Evolutionary conservation across 2,797 vertebrate genomes (phyloP).

Genomic region (Sebastes itinus): DNA sequence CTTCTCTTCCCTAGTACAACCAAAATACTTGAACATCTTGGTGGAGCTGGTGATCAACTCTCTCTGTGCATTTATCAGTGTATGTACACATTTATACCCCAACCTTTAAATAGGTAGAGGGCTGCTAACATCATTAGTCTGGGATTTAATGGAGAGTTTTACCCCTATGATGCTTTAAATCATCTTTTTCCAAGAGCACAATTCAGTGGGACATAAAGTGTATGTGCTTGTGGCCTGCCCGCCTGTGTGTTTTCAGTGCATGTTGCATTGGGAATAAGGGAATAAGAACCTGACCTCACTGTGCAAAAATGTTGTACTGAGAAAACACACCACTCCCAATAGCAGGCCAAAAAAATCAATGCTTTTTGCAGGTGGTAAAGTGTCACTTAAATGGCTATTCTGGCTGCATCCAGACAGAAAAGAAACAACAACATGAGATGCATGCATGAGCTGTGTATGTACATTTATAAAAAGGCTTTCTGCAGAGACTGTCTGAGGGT

Average conservation of each 20-base stretch:
- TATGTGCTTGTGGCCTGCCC: slow-evolving; percentile 15
- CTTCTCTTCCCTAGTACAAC: background rate
- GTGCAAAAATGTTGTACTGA: slow-evolving; percentile 70
- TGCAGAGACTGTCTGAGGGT: slow-evolving; percentile 35
- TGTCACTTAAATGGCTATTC: slow-evolving; percentile 9
- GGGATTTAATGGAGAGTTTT: slow-evolving; percentile 18
- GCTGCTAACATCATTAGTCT: slow-evolving; percentile 23
- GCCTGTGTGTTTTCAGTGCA: slow-evolving; percentile 47
- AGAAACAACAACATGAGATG: background rate
- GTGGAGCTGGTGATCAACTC: background rate
- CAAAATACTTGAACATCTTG: slow-evolving; percentile 17
- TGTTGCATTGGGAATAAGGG: slow-evolving; percentile 71
- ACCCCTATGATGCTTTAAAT: slow-evolving; percentile 10
- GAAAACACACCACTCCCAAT: slow-evolving; percentile 63
- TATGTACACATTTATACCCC: background rate
- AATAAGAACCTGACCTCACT: slow-evolving; percentile 71
- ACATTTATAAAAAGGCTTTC: background rate
- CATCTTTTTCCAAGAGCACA: slow-evolving; percentile 9
- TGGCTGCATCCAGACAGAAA: slow-evolving; percentile 5
- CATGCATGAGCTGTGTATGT: background rate
- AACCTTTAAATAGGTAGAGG: background rate
- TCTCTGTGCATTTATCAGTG: background rate
- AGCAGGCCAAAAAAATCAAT: slow-evolving; percentile 43
- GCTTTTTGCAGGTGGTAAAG: slow-evolving; percentile 44
- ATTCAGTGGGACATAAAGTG: slow-evolving; percentile 22